phyloP scores from a whole-genome alignment of 2,113 vertebrate species.

The Ramphastos sulfuratus region DNA sequence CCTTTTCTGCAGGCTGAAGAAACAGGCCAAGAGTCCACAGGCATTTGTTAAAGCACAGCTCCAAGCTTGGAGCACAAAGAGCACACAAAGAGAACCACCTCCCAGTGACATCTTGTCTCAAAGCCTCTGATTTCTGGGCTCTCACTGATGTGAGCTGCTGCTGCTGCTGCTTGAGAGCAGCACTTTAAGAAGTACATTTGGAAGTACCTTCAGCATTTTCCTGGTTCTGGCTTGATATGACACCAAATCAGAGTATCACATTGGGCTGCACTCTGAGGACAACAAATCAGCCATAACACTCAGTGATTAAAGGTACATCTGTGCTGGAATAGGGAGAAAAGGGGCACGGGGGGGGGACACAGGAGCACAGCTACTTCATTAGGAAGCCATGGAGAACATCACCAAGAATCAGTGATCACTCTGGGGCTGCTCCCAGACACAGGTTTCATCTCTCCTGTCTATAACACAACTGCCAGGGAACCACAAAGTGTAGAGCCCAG shows the following conservation, averaged over 20 bases:
- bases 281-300: background rate
- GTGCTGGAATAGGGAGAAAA: background rate
- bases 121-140: background rate
- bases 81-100: background rate
- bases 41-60: background rate
- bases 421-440: background rate
- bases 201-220: background rate
- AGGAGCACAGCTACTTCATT: background rate
- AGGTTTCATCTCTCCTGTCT: background rate
- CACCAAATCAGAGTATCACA: background rate
- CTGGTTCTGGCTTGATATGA: background rate
- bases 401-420: background rate
- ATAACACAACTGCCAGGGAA: background rate
- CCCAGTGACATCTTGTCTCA: background rate
- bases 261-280: background rate
- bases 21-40: background rate
- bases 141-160: background rate
- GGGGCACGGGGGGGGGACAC: background rate
- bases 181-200: background rate
- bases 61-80: background rate
- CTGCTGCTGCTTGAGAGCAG: accelerated
- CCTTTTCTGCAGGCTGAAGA: background rate
- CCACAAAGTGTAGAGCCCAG: background rate
- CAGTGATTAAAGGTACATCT: slow-evolving; percentile 8
- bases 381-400: background rate